Conservation (phyloP, 2,888 invertebrate genomes). For the Branchipolynoe longqiensis region DNA sequence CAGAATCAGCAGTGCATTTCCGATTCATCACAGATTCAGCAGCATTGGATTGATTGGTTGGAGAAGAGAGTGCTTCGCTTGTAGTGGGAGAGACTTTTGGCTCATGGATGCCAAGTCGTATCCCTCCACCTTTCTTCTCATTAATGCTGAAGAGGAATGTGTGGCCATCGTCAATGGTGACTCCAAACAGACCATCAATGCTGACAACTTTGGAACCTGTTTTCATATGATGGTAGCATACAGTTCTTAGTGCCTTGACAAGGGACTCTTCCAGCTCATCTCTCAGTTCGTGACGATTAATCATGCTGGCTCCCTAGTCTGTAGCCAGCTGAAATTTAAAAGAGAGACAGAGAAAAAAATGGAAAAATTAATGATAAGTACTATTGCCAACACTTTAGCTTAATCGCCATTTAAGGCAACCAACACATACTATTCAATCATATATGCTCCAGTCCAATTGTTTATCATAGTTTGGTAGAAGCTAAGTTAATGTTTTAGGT, state of each 20-base stretch:
- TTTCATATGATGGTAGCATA: conserved; percentile 8
- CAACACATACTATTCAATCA: too few relatives aligned
- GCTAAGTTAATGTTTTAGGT: too few relatives aligned
- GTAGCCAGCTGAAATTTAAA: too few relatives aligned
- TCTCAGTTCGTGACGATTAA: neutral
- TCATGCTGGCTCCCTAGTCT: neutral
- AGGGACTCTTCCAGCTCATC: neutral
- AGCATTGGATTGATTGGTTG: too few relatives aligned
- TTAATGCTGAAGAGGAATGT: conserved; percentile 24
- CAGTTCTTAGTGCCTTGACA: neutral
- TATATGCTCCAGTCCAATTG: too few relatives aligned
- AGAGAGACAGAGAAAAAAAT: neutral
- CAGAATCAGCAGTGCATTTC: too few relatives aligned
- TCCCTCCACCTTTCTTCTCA: neutral
- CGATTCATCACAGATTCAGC: too few relatives aligned
- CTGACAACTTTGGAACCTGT: neutral
- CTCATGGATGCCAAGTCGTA: too few relatives aligned
- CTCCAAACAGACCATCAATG: conserved; percentile 19
- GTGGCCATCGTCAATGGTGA: neutral
- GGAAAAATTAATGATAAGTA: neutral
- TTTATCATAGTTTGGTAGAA: too few relatives aligned
- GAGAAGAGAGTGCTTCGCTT: too few relatives aligned
- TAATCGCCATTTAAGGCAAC: too few relatives aligned
- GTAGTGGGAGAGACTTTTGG: too few relatives aligned
- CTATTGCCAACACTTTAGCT: neutral